Evolutionary conservation across 2,113 vertebrate genomes (phyloP), one percentile per base, ranked within the genome.

Genomic region (Acrocephalus arundinaceus): DNA sequence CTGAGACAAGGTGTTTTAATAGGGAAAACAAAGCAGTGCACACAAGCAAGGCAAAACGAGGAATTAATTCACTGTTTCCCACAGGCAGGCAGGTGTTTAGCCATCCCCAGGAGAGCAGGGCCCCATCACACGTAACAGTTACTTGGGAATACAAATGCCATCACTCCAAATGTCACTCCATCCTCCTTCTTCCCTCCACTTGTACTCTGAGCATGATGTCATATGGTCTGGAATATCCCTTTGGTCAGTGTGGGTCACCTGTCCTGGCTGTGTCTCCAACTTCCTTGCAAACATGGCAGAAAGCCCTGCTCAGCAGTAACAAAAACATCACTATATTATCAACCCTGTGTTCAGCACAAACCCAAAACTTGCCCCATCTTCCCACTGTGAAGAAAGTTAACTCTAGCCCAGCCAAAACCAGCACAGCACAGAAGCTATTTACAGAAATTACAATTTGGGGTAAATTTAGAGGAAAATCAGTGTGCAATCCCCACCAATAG

Each of bases 121-220:
- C 25, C 2, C 10, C 22, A 62, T 55, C 30, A 35, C 17, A 19
- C 1, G 0, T 19, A 62, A 22, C 3, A 17, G 52, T n/a, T 13
- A n/a, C n/a, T 35, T 35, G 22, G 31, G 57, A 43, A 77, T 55
- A 54, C 9, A 54, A 75, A 54, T 0, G 0, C 12, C 14, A 27
- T 35, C 48, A 27, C 11, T 41, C 28, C 11, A 25, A 54, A 25
- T n/a, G 30, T 41, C 5, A 0, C n/a, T 20, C 17, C 9, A 48
- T 48, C 41, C 17, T 62, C 35, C 15, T 68, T 39, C n/a, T 55
- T 37, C 55, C 31, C 22, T 39, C 31, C 8, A 9, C 9, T 68
- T 31, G 15, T 27, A 41, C 31, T 13, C 35, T 43, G 21, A 62
- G 25, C 12, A 5, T 31, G 17, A 55, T 31, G 25, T 27, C 9